Evolutionary conservation across 37 sponge, comb jelly and placozoan species (phyloP), one percentile per base, ranked within the genome.

Genomic region (Theonella swinhoei): DNA sequence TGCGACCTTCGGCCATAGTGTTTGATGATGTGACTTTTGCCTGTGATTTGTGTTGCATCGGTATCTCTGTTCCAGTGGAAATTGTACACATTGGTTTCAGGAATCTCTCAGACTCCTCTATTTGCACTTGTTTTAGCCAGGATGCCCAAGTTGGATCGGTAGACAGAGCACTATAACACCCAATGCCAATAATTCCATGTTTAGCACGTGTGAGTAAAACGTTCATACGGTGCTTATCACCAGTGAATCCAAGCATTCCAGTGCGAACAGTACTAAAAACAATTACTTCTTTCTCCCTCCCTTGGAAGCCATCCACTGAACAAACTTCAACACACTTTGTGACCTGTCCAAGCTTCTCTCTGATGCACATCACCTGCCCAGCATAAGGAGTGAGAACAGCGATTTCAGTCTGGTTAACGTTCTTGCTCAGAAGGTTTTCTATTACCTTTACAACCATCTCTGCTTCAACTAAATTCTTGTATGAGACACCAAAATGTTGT

Each of bases 201-300:
- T 85, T 90, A 20, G 95, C 95, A 71, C 95, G 23, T 22, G 95
- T 94, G 14, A 94, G 86, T 29, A 88, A 29, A 64, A 94, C 89
- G 84, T 91, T 91, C 39, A 91, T 84, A 30, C 88, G 80, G 63
- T 80, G 80, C 30, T 34, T 47, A 28, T 87, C 85, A 78, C 78
- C 80, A 5, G 68, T 35, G 75, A 94, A 90, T 4, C 91, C 89
- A 0, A 91, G 34, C 4, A 20, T 1, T 42, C 87, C 85, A 58
- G 66, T 62, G 2, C 91, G 81, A 31, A 94, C 95, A 28, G 86
- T 75, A 72, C 88, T 87, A 70, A 94, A 91, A 8, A 94, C 61
- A 5, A 94, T 60, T 1, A 94, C 75, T 4, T 91, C 95, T 30
- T 82, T 85, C 66, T 94, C 95, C 35, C 85, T 82, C 19, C 95